Conservation (phyloP, 2,113 vertebrate genomes). For the Neogobius melanostomus region DNA sequence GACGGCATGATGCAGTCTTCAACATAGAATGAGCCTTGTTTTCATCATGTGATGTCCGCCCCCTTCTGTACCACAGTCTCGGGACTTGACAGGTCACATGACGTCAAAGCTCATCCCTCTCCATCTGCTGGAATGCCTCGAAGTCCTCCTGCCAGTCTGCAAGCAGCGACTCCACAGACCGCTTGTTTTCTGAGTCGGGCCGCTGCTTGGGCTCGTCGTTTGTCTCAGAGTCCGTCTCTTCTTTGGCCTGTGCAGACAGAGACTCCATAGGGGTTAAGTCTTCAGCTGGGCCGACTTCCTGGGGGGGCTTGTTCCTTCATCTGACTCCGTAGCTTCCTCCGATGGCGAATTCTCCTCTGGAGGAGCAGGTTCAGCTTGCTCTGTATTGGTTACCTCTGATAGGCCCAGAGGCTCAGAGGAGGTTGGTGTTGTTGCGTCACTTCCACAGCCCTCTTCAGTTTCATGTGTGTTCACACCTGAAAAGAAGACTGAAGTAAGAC, state of each 20-base stretch:
- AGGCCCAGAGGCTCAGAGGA: constrained; percentile 50
- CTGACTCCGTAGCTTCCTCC: constrained; percentile 29
- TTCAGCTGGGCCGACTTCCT: constrained; percentile 20
- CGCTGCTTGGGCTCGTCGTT: constrained; percentile 47
- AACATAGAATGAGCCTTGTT: constrained; percentile 18
- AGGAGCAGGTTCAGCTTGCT: constrained; percentile 62
- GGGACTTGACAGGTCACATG: constrained; percentile 2
- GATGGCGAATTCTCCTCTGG: constrained; percentile 19
- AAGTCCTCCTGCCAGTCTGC: constrained; percentile 98
- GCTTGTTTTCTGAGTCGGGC: constrained; percentile 59
- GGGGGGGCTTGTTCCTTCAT: constrained; percentile 26
- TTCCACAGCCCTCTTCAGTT: constrained; percentile 59
- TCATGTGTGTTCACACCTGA: constrained; percentile 62
- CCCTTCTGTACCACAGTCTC: constrained; percentile 24
- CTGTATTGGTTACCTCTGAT: constrained; percentile 66
- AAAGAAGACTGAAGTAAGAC: constrained; percentile 33
- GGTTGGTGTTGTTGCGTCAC: constrained; percentile 55
- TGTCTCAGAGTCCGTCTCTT: constrained; percentile 47
- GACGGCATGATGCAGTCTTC: constrained; percentile 22
- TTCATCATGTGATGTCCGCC: constrained; percentile 11
- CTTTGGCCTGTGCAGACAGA: constrained; percentile 6
- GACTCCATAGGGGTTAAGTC: constrained; percentile 16
- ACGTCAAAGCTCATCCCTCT: constrained; percentile 96
- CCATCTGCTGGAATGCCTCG: constrained; percentile 98
- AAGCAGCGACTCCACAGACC: constrained; percentile 89